These are phyloP conservation scores for Hydra vulgaris DNA, from an alignment of 30 jellyfish, hydroid and myxozoan species.

Conservation along the genomic window DNA sequence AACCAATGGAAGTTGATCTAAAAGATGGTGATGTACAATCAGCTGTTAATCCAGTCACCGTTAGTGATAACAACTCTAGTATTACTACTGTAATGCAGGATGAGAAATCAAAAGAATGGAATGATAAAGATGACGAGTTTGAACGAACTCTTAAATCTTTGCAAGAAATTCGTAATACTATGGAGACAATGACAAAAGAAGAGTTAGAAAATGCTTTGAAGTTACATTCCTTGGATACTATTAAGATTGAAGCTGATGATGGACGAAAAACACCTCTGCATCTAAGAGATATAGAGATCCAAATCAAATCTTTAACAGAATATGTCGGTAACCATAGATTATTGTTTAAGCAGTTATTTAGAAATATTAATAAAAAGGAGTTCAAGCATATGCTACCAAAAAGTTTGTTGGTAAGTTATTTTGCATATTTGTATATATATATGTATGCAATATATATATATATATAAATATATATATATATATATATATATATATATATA, in stretches of 20 bases:
- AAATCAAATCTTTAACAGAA: conserved; percentile 40
- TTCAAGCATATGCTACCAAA: conserved; percentile 71
- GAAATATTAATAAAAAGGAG: conserved; percentile 55
- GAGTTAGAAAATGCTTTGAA: conserved; percentile 33
- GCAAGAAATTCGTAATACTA: conserved; percentile 8
- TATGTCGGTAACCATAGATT: conserved; percentile 31
- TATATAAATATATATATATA: too few species aligned
- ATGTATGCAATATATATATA: too few species aligned
- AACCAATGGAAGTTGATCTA: conserved; percentile 5
- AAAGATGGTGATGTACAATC: not conserved
- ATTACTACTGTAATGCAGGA: not conserved
- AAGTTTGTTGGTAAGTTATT: conserved; percentile 46
- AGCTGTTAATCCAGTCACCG: not conserved
- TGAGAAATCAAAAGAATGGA: not conserved
- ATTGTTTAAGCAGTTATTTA: conserved; percentile 51
- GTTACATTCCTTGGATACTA: conserved; percentile 3
- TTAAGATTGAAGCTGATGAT: conserved; percentile 11
- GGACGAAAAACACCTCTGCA: conserved; percentile 34
- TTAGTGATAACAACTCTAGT: not conserved
- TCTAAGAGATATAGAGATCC: conserved; percentile 26
- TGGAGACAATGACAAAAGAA: conserved; percentile 28
- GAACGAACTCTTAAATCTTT: conserved; percentile 19
- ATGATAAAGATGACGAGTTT: not conserved
- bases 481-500: too few species aligned
- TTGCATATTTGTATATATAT: not conserved